A percentile compares a stretch with the other conserved stretches of the same genome.
phyloP scores from a whole-genome alignment of 2,888 invertebrate genomes.

The Drosophila monieri region DNA sequence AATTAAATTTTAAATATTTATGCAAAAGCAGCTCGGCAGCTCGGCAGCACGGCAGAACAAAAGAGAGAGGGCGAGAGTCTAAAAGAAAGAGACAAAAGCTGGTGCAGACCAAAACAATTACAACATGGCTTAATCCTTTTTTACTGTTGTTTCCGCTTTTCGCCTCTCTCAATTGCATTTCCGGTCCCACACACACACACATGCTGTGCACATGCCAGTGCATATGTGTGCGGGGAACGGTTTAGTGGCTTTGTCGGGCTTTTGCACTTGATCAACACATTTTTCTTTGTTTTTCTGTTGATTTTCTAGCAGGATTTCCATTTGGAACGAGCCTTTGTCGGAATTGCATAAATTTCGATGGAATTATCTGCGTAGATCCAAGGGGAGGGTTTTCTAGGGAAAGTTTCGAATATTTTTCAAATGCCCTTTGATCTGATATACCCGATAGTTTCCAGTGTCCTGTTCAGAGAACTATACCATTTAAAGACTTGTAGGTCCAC shows the following conservation, averaged over 20 bases:
- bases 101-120: constrained; percentile 48
- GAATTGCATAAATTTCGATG: constrained; percentile 24
- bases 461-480: background rate
- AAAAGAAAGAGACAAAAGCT: constrained; percentile 18
- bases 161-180: constrained; percentile 42
- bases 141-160: constrained; percentile 38
- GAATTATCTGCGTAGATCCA: constrained; percentile 15
- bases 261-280: constrained; percentile 41
- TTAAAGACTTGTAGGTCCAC: background rate
- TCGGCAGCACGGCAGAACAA: constrained; percentile 4
- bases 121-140: constrained; percentile 53
- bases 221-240: constrained; percentile 15
- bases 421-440: background rate
- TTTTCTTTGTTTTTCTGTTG: constrained; percentile 19
- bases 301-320: constrained; percentile 17
- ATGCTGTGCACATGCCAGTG: constrained; percentile 9
- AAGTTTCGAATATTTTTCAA: background rate
- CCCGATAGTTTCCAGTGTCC: background rate
- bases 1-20: constrained; percentile 80
- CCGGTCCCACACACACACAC: constrained; percentile 28
- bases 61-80: constrained; percentile 42
- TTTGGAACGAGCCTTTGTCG: constrained; percentile 30
- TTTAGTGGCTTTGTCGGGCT: constrained; percentile 42
- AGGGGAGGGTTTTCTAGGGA: background rate
- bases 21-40: constrained; percentile 42